A percentile compares a stretch with the other conserved stretches of the same genome.
Conservation (phyloP, 2,888 invertebrate species). For the Drosophila conformis region DNA sequence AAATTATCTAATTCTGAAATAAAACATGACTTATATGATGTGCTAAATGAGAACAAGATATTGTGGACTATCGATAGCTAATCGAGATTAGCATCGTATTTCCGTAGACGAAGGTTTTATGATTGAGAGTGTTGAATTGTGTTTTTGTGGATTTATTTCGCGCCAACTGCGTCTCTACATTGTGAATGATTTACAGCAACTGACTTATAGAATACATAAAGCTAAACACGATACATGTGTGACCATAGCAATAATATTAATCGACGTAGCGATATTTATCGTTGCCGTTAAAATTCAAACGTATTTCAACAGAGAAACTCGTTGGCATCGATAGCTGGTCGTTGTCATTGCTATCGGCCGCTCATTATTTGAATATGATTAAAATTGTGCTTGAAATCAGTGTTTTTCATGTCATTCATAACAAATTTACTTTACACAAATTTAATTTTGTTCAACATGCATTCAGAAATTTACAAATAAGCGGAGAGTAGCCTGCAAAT, state of each 20-base stretch:
- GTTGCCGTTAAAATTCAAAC: too few relatives aligned
- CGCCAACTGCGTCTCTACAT: too few relatives aligned
- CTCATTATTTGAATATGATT: not conserved
- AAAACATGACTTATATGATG: not conserved
- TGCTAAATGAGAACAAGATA: not conserved
- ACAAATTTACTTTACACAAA: constrained; percentile 12
- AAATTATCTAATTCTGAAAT: not conserved
- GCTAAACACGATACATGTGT: too few relatives aligned
- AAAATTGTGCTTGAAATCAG: not conserved
- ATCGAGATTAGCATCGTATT: not conserved
- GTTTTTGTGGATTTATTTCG: too few relatives aligned
- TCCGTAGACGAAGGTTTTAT: not conserved
- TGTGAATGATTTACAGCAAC: too few relatives aligned
- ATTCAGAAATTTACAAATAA: constrained; percentile 27
- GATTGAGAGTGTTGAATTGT: not conserved
- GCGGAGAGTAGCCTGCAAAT: constrained; percentile 8
- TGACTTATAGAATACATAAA: too few relatives aligned
- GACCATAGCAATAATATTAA: too few relatives aligned
- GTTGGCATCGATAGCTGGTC: not conserved
- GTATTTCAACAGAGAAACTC: too few relatives aligned
- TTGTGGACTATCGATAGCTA: not conserved
- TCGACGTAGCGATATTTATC: too few relatives aligned
- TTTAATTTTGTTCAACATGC: constrained; percentile 23
- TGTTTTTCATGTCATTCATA: constrained; percentile 32
- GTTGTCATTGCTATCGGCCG: not conserved